These are phyloP conservation scores for Leptopterna dolabrata DNA, from an alignment of 2,888 invertebrate genomes.

Conservation along the genomic window DNA sequence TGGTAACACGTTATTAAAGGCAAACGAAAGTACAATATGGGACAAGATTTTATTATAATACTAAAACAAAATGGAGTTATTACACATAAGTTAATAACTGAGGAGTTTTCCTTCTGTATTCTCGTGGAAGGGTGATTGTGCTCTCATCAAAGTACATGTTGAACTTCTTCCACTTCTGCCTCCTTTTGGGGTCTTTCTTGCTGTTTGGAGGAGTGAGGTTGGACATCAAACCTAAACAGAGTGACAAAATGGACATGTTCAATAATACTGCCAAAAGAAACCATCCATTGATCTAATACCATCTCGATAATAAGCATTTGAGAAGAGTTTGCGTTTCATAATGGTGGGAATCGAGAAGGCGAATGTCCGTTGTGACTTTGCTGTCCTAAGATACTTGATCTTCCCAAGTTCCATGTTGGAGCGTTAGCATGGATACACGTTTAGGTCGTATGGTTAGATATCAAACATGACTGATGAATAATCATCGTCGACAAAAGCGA, in stretches of 20 bases:
- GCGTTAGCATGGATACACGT: too few relatives aligned
- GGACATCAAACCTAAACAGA: slow-evolving; percentile 77
- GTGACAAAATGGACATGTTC: too few relatives aligned
- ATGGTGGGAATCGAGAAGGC: too few relatives aligned
- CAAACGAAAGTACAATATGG: not conserved
- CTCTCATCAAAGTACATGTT: slow-evolving; percentile 87
- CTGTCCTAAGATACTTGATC: too few relatives aligned
- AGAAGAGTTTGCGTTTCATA: too few relatives aligned
- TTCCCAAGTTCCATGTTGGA: too few relatives aligned
- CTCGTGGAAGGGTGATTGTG: slow-evolving; percentile 70
- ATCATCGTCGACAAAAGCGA: too few relatives aligned
- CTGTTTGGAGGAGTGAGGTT: slow-evolving; percentile 75
- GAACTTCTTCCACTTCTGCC: slow-evolving; percentile 78
- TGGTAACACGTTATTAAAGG: too few relatives aligned
- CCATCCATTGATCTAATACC: too few relatives aligned
- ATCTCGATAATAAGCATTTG: not conserved
- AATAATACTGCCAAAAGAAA: not conserved
- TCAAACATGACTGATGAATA: too few relatives aligned
- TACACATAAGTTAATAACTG: slow-evolving; percentile 33
- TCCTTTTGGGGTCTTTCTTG: slow-evolving; percentile 76
- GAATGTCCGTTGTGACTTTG: too few relatives aligned
- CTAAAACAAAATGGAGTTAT: not conserved
- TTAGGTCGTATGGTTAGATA: too few relatives aligned
- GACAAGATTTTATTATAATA: not conserved
- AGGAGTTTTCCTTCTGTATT: slow-evolving; percentile 31